Evolutionary conservation across 92 coral and sea anemone genomes (phyloP).

Genomic region (Diadumene lineata): DNA sequence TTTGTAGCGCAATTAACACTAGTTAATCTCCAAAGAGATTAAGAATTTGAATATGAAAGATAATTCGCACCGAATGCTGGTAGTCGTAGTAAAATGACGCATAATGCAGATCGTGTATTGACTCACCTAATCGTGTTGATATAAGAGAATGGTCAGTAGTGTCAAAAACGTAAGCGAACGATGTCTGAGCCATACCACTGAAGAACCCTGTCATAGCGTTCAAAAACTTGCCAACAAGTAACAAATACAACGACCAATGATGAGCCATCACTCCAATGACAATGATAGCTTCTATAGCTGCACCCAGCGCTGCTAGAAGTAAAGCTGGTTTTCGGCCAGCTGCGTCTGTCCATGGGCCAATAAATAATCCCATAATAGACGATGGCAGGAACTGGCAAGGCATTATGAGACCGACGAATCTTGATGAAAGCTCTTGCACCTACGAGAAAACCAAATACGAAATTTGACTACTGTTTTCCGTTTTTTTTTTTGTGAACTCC

Average conservation of each 20-base stretch:
- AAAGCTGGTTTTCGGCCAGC: constrained; percentile 78
- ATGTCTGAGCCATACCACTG: constrained; percentile 56
- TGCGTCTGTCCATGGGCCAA: constrained; percentile 79
- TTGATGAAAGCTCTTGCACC: constrained; percentile 72
- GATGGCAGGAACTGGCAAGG: constrained; percentile 65
- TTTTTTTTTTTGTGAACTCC: too few relatives aligned
- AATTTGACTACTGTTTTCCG: too few relatives aligned
- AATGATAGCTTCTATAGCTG: constrained; percentile 48
- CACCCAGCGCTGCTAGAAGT: constrained; percentile 50
- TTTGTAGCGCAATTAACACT: too few relatives aligned
- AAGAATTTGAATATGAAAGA: too few relatives aligned
- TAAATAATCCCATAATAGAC: constrained; percentile 61
- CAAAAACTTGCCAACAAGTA: constrained; percentile 59
- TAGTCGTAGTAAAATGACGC: too few relatives aligned
- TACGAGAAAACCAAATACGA: not conserved
- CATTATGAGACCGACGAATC: constrained; percentile 43
- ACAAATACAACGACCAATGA: constrained; percentile 51
- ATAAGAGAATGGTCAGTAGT: constrained; percentile 59
- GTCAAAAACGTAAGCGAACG: constrained; percentile 68
- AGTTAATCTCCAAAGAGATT: too few relatives aligned
- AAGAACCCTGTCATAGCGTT: constrained; percentile 72
- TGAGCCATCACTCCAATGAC: constrained; percentile 50
- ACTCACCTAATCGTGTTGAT: constrained; percentile 69
- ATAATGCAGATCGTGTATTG: too few relatives aligned
- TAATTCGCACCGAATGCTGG: too few relatives aligned